Evolutionary conservation across 2,113 vertebrate genomes (phyloP).

Genomic region (Chamaetylas fuelleborni): DNA sequence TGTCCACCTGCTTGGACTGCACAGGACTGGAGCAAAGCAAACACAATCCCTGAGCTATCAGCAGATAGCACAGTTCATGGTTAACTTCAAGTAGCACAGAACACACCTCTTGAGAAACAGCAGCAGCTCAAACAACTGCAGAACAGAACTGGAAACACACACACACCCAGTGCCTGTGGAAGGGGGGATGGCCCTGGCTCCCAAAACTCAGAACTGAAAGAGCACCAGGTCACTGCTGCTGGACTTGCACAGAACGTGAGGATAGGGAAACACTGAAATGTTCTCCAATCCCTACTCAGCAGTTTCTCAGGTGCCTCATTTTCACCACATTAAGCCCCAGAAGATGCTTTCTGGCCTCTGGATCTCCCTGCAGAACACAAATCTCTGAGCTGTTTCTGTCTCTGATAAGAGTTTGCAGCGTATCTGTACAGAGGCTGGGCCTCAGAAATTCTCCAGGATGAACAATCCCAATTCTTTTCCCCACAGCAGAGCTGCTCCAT

Average conservation of each 20-base stretch:
- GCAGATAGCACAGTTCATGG: conserved; percentile 48
- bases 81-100: conserved; percentile 46
- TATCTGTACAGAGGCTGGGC: not conserved
- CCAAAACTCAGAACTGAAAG: not conserved
- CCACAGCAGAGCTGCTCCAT: not conserved
- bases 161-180: not conserved
- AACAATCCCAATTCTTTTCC: not conserved
- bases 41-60: conserved; percentile 37
- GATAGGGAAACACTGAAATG: not conserved
- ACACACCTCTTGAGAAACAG: conserved; percentile 20
- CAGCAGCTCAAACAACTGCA: conserved; percentile 25
- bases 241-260: accelerated
- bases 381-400: not conserved
- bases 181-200: not conserved
- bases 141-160: not conserved
- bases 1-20: conserved; percentile 57
- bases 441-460: not conserved
- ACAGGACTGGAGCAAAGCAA: conserved; percentile 46
- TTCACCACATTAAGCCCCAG: not conserved
- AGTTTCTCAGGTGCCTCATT: not conserved
- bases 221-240: not conserved
- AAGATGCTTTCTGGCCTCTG: not conserved
- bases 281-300: not conserved
- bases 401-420: not conserved
- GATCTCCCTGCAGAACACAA: not conserved